Base-by-base conservation (phyloP, 2,888 invertebrate genomes). In the Caprella mutica region DNA sequence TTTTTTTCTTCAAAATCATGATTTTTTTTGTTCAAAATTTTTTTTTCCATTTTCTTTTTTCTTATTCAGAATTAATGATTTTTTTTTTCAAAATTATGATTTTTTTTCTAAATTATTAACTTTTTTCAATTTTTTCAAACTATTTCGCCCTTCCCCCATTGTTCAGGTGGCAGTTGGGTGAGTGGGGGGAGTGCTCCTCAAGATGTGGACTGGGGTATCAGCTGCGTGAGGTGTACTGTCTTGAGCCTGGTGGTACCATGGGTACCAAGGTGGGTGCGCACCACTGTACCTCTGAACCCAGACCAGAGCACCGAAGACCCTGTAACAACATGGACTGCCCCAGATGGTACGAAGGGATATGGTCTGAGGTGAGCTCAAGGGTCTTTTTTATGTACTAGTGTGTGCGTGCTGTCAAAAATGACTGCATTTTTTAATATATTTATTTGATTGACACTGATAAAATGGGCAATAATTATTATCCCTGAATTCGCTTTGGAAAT, bases 351-450 rank as follows among this genome's bases (percentile, higher is more conserved):
- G 81, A 85, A 43, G 84, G 86, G 26, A 80, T 84, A 58, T 93
- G 93, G 93, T 89, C 90, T 54, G 83, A 85, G 77, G 93, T 93
- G 77, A 84, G 48, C 6, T n/a, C n/a, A n/a, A n/a, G n/a, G n/a
- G n/a, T n/a, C n/a, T n/a, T n/a, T n/a, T n/a, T n/a, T n/a, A n/a
- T n/a, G n/a, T n/a, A n/a, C n/a, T n/a, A n/a, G n/a, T n/a, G n/a
- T n/a, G n/a, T n/a, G n/a, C n/a, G n/a, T n/a, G n/a, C n/a, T n/a
- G n/a, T n/a, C n/a, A n/a, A n/a, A n/a, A n/a, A n/a, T n/a, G n/a
- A n/a, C n/a, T n/a, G n/a, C n/a, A n/a, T n/a, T n/a, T n/a, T n/a
- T n/a, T n/a, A n/a, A n/a, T n/a, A n/a, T n/a, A n/a, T n/a, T n/a
- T n/a, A n/a, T n/a, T n/a, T n/a, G n/a, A n/a, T n/a, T n/a, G n/a